A percentile compares a stretch with the other conserved stretches of the same genome.
These are phyloP conservation scores for Caenorhabditis remanei DNA, from an alignment of 1,140 invertebrate species.

Conservation along the genomic window DNA sequence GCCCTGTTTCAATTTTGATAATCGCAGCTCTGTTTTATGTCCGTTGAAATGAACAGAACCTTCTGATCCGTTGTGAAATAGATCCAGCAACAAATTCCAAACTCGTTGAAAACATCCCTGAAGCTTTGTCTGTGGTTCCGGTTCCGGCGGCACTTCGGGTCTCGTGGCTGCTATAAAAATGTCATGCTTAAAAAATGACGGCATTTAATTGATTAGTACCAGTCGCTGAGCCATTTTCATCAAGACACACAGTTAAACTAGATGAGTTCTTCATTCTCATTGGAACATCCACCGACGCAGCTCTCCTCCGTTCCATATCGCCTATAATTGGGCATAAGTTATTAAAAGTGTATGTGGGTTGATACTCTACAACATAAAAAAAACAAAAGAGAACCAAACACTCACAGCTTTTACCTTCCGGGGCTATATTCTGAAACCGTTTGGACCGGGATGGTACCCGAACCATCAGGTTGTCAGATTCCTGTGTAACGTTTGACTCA, in stretches of 20 bases:
- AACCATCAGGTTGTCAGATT: conserved; percentile 31
- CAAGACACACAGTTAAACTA: conserved; percentile 1
- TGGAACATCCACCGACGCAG: conserved; percentile 27
- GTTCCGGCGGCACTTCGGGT: background rate
- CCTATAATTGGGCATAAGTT: background rate
- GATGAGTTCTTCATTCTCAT: conserved; percentile 37
- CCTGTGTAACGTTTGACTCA: conserved; percentile 20
- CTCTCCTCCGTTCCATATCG: conserved; percentile 21
- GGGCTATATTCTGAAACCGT: conserved; percentile 17
- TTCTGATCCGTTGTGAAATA: conserved; percentile 45
- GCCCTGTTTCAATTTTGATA: conserved; percentile 4
- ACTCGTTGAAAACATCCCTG: conserved; percentile 10
- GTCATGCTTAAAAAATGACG: background rate
- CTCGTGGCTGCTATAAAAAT: conserved; percentile 17
- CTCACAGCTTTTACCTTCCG: conserved; percentile 46
- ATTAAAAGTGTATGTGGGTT: background rate
- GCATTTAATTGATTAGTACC: background rate
- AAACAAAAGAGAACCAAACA: background rate
- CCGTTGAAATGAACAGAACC: conserved; percentile 40
- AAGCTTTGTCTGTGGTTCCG: background rate
- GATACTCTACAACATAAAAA: conserved; percentile 1
- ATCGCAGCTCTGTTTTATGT: conserved; percentile 43
- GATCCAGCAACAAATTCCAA: background rate
- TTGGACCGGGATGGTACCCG: background rate
- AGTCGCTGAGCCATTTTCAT: conserved; percentile 16